Evolutionary conservation across 2,797 vertebrate genomes (phyloP).

Genomic region (Melanotaenia maccullochi): DNA sequence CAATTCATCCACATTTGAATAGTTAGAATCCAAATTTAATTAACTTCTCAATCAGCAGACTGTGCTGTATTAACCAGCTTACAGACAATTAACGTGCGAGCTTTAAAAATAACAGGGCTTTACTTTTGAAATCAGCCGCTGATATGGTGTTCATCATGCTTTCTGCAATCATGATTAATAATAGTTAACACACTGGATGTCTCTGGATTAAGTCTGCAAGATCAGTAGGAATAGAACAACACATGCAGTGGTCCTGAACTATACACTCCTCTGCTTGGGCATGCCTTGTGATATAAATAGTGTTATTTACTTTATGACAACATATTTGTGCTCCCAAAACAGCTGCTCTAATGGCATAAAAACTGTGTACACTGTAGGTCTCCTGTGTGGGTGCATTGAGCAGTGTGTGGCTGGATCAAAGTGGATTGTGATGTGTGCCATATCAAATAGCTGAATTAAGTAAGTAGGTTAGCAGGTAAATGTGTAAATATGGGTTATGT

Average conservation of each 20-base stretch:
- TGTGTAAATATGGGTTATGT: neutral
- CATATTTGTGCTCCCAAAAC: neutral
- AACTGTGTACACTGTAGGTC: neutral
- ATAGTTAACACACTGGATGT: neutral
- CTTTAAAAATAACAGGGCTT: conserved; percentile 17
- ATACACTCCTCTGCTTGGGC: neutral
- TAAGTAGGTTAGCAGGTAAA: neutral
- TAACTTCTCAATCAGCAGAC: conserved; percentile 56
- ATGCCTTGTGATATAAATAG: neutral
- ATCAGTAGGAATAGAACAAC: neutral
- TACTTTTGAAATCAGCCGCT: neutral
- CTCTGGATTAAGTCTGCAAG: neutral
- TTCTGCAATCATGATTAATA: neutral
- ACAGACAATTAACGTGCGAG: conserved; percentile 53
- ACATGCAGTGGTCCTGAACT: neutral
- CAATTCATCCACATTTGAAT: conserved; percentile 55
- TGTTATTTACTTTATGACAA: neutral
- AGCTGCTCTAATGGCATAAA: neutral
- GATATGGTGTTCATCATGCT: neutral
- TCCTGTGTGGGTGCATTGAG: neutral
- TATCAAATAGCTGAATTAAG: neutral
- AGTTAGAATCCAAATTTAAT: conserved; percentile 65
- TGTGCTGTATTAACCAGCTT: conserved; percentile 60
- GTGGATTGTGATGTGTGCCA: neutral
- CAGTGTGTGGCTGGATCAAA: neutral